Evolutionary conservation across 2,797 vertebrate species (phyloP).

Genomic region (Hydrolagus colliei): DNA sequence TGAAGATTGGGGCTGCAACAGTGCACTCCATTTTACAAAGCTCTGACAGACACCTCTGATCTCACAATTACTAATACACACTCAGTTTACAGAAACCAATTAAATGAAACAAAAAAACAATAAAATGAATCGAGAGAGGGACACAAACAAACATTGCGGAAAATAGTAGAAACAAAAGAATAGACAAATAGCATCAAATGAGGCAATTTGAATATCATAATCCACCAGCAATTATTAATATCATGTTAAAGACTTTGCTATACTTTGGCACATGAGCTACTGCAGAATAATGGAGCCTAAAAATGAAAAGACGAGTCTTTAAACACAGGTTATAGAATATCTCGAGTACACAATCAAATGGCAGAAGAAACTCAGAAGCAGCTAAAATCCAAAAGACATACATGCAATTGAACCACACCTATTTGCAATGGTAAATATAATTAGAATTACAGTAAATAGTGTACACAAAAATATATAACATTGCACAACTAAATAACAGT

Average conservation of each 20-base stretch:
- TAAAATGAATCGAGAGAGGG: not conserved
- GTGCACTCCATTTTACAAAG: not conserved
- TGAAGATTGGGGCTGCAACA: not conserved
- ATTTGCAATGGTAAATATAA: not conserved
- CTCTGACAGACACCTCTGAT: conserved; percentile 7
- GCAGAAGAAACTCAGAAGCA: not conserved
- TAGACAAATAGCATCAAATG: not conserved
- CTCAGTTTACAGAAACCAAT: conserved; percentile 10
- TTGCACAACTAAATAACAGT: not conserved
- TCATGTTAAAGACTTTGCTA: not conserved
- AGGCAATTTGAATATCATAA: not conserved
- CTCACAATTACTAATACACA: not conserved
- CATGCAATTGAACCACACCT: not conserved
- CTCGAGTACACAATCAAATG: not conserved
- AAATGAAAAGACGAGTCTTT: not conserved
- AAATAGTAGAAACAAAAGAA: not conserved
- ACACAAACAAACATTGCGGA: not conserved
- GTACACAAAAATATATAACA: not conserved
- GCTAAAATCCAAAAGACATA: not conserved
- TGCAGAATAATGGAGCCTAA: not conserved
- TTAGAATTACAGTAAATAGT: not conserved
- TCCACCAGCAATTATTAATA: not conserved
- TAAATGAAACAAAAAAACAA: conserved; percentile 3
- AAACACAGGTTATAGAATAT: not conserved
- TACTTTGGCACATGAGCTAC: not conserved